Base-by-base conservation (phyloP, 2,888 invertebrate genomes). In the Cylloceria caligata region DNA sequence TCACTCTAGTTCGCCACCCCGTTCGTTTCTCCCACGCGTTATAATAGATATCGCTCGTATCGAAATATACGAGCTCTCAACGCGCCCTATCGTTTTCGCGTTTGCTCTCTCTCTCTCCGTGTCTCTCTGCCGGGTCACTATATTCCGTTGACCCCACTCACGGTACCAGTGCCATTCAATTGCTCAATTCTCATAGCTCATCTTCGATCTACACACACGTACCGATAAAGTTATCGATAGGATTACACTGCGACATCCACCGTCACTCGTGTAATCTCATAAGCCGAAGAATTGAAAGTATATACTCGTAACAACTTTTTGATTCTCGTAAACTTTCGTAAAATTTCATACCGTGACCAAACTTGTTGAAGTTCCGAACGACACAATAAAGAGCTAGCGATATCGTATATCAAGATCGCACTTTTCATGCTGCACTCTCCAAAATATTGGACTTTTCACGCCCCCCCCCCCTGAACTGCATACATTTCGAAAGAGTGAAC, bases 1-100 rank as follows among this genome's bases (percentile, higher is more conserved):
- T 81, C 72, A 49, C 72, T 71, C 62, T 57, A 34, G 27, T 60
- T 27, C 67, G 52, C 64, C 39, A 62, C 47, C 68, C 34, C 60
- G 19, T 6, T 34, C 9, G 27, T 49, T 16, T 39, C 52, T 42
- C 69, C 39, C 39, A 42, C 36, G 19, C 9, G 27, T 19, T 84
- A 85, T 88, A 87, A 88, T 88, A 82, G 86, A 88, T 88, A 87
- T 87, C 87, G 74, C 81, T 39, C 24, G 60, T 84, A 86, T 87
- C 86, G 85, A 86, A 86, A 86, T 87, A 84, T 85, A 85, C 67
- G 83, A 83, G 39, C 83, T 74, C 77, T 84, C 81, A 79, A 55
- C 74, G 67, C 65, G 52, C 69, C 69, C 69, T 49, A 79, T 82
- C 79, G 71, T 75, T 79, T 60, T 78, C 42, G 64, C 62, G 64